A percentile compares a stretch with the other conserved stretches of the same genome.
phyloP scores from a whole-genome alignment of 2,888 invertebrate species.

The Daptonema setosum region DNA sequence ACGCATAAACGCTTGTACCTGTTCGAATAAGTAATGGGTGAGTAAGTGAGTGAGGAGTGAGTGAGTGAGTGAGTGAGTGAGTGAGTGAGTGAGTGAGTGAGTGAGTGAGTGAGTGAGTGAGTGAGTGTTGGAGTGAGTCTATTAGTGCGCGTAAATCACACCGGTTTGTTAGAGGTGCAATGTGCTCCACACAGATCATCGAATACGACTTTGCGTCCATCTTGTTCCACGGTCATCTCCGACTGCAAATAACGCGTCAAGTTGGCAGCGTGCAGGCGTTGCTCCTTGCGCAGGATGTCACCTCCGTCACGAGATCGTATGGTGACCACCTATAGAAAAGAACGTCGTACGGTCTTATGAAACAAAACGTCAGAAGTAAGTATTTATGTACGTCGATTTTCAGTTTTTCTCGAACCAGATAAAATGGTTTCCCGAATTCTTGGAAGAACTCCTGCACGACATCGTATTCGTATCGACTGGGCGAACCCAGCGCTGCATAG shows the following conservation, averaged over 20 bases:
- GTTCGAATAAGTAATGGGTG: too few relatives aligned
- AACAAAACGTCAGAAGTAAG: neutral
- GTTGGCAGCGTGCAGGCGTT: neutral
- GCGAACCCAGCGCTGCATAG: neutral
- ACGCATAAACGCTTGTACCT: too few relatives aligned
- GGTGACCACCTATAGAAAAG: neutral
- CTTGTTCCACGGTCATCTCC: neutral
- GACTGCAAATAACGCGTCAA: neutral
- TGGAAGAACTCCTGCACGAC: constrained; percentile 1
- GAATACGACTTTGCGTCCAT: too few relatives aligned
- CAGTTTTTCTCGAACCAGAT: too few relatives aligned
- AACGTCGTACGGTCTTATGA: neutral
- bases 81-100: too few relatives aligned
- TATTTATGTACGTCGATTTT: too few relatives aligned
- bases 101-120: too few relatives aligned
- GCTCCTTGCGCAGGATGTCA: neutral
- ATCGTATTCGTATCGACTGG: neutral
- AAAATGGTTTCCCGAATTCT: neutral
- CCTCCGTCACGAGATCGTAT: neutral
- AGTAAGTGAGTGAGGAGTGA: too few relatives aligned
- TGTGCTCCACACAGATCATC: neutral
- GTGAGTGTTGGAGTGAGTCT: too few relatives aligned
- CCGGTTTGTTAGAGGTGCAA: neutral
- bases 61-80: too few relatives aligned
- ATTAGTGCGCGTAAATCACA: too few relatives aligned